Evolutionary conservation across 2,113 vertebrate species (phyloP), one percentile per base, ranked within the genome.

Genomic region (Pristiophorus japonicus): DNA sequence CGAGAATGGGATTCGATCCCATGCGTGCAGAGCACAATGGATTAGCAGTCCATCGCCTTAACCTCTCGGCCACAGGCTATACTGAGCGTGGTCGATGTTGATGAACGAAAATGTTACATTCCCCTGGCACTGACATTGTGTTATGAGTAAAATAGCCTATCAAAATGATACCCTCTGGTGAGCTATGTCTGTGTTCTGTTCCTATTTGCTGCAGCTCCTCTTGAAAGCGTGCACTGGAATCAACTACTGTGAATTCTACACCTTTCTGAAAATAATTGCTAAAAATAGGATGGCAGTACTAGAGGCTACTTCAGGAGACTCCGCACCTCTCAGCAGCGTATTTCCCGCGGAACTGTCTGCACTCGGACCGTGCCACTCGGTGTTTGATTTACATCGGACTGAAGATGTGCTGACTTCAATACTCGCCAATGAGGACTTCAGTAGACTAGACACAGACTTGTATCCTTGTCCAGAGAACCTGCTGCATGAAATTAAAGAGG

Each of bases 171-270:
- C 73, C 14, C 34, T 14, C 73, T 78, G 11, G 12, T 88, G 20
- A 45, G 0, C 38, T 18, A 3, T 51, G 27, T 66, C 42, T 51
- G 24, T 30, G 4, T 65, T 66, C 22, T 66, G 10, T 67, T 67
- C 27, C n/a, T 62, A 42, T 73, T 42, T 95, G 75, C 1, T 38
- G 1, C 66, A 99, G 99, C 96, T 99, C 96, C 98, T 99, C 96
- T 98, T 99, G 99, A 99, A 98, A 96, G 98, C 99, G 14, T 99
- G 99, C 97, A 98, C 99, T 0, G 99, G 99, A 55, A 99, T 99
- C 16, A 97, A 99, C 96, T 99, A 99, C 63, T 97, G 97, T 85
- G 99, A 99, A 96, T 99, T 99, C 96, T 98, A 98, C 95, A 98
- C 98, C 0, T 99, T 99, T 96, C 97, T 99, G 92, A 98, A 98